A percentile compares a stretch with the other conserved stretches of the same genome.
Evolutionary conservation across 2,113 vertebrate genomes (phyloP).

Genomic region (Sitta europaea): DNA sequence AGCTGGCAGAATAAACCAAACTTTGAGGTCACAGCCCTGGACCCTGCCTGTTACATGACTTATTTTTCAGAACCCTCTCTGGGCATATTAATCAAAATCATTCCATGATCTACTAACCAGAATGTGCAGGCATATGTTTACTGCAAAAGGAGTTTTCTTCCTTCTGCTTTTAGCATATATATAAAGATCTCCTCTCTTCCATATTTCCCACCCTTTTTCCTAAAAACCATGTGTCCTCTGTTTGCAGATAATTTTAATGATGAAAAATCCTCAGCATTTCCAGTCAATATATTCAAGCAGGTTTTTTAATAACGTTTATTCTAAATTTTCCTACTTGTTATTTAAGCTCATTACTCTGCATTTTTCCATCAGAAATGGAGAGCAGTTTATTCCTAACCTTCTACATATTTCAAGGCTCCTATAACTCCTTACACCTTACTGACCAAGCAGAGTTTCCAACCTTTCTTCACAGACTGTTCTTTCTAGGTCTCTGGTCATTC

Average conservation of each 20-base stretch:
- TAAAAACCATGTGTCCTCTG: background rate
- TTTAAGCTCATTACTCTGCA: background rate
- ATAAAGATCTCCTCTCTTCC: background rate
- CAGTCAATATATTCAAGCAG: background rate
- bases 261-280: background rate
- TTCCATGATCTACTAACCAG: background rate
- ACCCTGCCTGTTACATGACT: background rate
- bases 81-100: slow-evolving; percentile 13
- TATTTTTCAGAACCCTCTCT: slow-evolving; percentile 21
- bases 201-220: background rate
- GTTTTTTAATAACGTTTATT: background rate
- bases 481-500: background rate
- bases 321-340: background rate
- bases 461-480: background rate
- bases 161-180: background rate
- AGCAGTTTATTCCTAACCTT: background rate
- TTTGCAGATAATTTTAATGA: background rate
- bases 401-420: background rate
- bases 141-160: background rate
- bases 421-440: background rate
- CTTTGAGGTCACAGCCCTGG: background rate
- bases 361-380: background rate
- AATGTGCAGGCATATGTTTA: background rate
- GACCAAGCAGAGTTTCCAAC: background rate
- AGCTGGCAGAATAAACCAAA: background rate